Conservation (phyloP, 2,113 vertebrate species). For the Pluvianellus socialis region DNA sequence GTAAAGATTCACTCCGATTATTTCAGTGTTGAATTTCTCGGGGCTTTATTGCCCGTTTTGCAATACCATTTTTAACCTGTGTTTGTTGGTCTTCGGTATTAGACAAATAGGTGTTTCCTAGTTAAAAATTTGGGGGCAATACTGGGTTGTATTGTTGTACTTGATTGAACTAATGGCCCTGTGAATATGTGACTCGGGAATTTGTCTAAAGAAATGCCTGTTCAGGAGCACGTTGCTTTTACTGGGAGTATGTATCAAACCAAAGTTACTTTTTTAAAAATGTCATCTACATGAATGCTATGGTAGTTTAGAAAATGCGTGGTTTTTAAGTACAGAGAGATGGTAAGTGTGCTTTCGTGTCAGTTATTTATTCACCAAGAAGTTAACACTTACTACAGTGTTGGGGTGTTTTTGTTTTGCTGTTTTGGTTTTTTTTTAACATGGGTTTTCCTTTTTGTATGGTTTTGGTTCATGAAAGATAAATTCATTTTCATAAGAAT, state of each 20-base stretch:
- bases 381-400: neutral
- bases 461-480: neutral
- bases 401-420: neutral
- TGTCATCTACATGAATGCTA: neutral
- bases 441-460: neutral
- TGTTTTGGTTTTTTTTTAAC: neutral
- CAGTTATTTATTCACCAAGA: neutral
- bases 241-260: neutral
- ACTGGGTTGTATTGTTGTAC: neutral
- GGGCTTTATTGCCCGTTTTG: neutral
- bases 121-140: neutral
- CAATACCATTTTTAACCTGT: neutral
- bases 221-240: neutral
- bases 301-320: neutral
- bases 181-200: neutral
- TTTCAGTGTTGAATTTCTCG: neutral
- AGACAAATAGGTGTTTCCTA: neutral
- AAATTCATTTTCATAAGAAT: neutral
- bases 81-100: neutral
- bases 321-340: neutral
- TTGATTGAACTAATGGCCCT: neutral
- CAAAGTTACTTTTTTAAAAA: neutral
- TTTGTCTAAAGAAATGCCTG: neutral
- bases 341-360: neutral
- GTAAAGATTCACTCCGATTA: neutral